Evolutionary conservation across 2,797 vertebrate genomes (phyloP).

Genomic region (Bucorvus abyssinicus): DNA sequence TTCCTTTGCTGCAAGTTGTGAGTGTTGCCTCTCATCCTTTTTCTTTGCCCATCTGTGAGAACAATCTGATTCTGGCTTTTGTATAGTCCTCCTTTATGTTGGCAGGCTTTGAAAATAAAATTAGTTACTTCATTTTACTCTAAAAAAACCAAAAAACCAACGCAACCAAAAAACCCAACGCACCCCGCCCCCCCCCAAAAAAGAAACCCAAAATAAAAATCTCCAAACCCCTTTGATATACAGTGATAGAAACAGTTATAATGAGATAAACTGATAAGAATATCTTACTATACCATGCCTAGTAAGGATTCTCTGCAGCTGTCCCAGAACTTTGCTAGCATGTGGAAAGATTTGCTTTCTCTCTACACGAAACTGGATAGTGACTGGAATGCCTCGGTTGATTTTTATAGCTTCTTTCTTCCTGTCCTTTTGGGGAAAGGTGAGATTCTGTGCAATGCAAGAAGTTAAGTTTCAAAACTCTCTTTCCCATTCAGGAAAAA

Average conservation of each 20-base stretch:
- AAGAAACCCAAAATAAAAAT: not conserved
- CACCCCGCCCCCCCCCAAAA: fast-evolving
- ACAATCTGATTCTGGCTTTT: not conserved
- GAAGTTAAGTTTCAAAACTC: not conserved
- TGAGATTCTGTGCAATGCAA: not conserved
- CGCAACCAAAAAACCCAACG: not conserved
- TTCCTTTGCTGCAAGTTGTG: not conserved
- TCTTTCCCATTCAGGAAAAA: not conserved
- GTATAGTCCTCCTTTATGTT: not conserved
- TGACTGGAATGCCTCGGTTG: fast-evolving
- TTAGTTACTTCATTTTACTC: not conserved
- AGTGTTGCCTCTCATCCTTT: not conserved
- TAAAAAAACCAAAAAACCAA: not conserved
- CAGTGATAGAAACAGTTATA: not conserved
- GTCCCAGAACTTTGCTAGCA: not conserved
- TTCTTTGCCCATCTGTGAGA: not conserved
- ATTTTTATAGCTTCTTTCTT: not conserved
- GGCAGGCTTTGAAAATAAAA: not conserved
- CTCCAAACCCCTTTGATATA: not conserved
- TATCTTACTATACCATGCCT: not conserved
- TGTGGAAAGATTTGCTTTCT: not conserved
- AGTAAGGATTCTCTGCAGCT: not conserved
- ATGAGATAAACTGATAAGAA: not conserved
- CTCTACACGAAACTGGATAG: not conserved
- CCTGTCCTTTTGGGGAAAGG: not conserved